Percentiles rank a stretch among this genome's conserved stretches.
These are phyloP conservation scores for Lacanobia oleracea DNA, from an alignment of 2,888 invertebrate genomes.

Conservation along the genomic window DNA sequence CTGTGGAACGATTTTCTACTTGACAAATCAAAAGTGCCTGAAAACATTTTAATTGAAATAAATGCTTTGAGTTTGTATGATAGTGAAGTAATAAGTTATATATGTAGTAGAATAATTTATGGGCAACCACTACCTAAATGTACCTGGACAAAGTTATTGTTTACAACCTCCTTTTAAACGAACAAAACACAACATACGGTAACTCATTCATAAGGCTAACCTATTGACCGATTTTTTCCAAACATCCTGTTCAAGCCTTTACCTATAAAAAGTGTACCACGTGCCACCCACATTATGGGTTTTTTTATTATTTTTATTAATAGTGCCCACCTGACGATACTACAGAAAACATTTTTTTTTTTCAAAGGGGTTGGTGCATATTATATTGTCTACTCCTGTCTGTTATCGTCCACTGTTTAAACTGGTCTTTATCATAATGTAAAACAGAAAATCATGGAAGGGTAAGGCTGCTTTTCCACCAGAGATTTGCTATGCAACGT, in stretches of 20 bases:
- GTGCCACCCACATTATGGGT: constrained; percentile 70
- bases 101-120: too few relatives aligned
- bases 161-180: neutral
- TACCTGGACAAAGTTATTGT: too few relatives aligned
- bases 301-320: constrained; percentile 59
- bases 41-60: too few relatives aligned
- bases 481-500: too few relatives aligned
- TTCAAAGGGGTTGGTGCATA: constrained; percentile 1
- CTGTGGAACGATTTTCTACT: too few relatives aligned
- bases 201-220: constrained; percentile 65
- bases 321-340: constrained; percentile 69
- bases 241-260: constrained; percentile 69
- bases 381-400: neutral
- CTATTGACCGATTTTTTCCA: constrained; percentile 74
- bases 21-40: too few relatives aligned
- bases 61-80: too few relatives aligned
- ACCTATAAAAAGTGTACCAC: constrained; percentile 71
- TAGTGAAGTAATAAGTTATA: too few relatives aligned
- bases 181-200: constrained; percentile 58
- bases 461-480: too few relatives aligned
- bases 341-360: constrained; percentile 32
- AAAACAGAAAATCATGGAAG: too few relatives aligned
- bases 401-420: neutral
- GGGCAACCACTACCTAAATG: too few relatives aligned
- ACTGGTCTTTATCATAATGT: neutral